Conservation (phyloP, 2,797 vertebrate genomes). For the Notoglanidium macrostoma region DNA sequence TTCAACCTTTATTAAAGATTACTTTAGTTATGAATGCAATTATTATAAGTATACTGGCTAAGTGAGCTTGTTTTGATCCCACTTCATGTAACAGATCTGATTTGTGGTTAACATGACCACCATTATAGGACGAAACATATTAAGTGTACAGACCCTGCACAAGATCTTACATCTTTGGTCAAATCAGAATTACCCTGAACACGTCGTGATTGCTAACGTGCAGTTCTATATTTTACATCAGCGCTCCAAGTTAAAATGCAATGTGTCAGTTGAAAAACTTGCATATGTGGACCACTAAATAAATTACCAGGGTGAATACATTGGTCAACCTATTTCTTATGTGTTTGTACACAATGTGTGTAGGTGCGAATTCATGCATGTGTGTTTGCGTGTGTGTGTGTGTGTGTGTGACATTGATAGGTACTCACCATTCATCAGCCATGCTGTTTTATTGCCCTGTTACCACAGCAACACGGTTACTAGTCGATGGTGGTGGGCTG, state of each 20-base stretch:
- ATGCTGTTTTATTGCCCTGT: constrained; percentile 71
- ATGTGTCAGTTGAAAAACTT: neutral
- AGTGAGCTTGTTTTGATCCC: neutral
- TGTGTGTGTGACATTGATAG: constrained; percentile 43
- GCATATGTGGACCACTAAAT: neutral
- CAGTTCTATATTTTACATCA: neutral
- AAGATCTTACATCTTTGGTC: neutral
- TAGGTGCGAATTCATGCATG: neutral
- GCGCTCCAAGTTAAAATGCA: neutral
- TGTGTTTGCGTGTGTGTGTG: constrained; percentile 9
- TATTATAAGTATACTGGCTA: neutral
- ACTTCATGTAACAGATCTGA: neutral
- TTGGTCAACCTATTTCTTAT: neutral
- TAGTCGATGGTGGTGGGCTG: constrained; percentile 59
- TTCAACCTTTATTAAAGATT: neutral
- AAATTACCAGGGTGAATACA: constrained; percentile 2
- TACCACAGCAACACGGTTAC: constrained; percentile 71
- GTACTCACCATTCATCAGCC: constrained; percentile 56
- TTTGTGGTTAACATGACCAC: neutral
- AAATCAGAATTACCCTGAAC: neutral
- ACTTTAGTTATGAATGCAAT: neutral
- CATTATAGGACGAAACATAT: neutral
- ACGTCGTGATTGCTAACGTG: neutral
- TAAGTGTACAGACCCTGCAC: neutral
- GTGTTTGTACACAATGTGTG: neutral